Percentiles rank a stretch among this genome's conserved stretches.
Conservation (phyloP, 2,113 vertebrate genomes). For the Haemorhous mexicanus region DNA sequence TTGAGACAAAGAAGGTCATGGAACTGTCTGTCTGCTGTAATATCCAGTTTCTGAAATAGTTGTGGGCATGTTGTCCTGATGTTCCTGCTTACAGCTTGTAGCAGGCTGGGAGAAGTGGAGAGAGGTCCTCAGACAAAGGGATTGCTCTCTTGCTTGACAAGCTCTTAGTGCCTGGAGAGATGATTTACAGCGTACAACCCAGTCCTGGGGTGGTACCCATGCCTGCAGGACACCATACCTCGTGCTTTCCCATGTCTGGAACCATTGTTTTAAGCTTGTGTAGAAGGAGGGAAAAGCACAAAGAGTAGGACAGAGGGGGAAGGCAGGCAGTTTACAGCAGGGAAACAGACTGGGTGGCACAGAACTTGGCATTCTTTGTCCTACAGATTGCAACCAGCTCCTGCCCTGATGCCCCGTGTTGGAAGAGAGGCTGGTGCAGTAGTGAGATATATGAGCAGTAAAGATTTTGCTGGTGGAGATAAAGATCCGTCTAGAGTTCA, state of each 20-base stretch:
- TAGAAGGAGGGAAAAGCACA: neutral
- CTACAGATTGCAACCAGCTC: neutral
- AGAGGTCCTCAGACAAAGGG: neutral
- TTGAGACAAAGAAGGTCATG: neutral
- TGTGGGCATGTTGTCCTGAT: neutral
- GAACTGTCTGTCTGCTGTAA: neutral
- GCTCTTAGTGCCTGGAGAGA: neutral
- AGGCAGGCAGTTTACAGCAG: neutral
- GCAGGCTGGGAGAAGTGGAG: accelerated
- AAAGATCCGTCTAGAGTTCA: neutral
- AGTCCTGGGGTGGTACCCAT: neutral
- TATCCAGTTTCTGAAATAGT: neutral
- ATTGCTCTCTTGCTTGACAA: neutral
- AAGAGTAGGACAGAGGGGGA: neutral
- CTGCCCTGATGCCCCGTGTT: neutral
- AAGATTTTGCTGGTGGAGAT: neutral
- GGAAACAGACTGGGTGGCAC: neutral
- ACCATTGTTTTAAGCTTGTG: neutral
- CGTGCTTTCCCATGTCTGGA: neutral
- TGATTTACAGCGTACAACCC: neutral
- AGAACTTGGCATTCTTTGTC: neutral
- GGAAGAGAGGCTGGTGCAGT: neutral
- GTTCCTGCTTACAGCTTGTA: neutral
- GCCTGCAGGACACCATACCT: neutral
- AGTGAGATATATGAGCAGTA: neutral